These are phyloP conservation scores for Gorilla gorilla DNA, from an alignment of 2,113 vertebrate species.

Conservation along the genomic window DNA sequence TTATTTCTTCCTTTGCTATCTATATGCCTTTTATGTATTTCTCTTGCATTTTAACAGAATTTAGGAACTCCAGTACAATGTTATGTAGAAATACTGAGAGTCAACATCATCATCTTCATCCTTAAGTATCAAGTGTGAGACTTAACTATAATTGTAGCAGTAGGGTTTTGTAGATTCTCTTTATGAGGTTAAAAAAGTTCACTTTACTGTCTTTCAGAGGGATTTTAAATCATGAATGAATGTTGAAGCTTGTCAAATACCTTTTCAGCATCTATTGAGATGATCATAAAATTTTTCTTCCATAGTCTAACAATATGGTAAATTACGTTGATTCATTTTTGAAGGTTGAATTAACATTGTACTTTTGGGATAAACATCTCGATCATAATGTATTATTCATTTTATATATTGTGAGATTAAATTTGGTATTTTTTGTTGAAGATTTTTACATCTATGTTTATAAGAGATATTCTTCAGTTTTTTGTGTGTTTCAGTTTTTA, in stretches of 20 bases:
- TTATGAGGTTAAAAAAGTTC: not conserved
- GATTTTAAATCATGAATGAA: not conserved
- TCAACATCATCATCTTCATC: not conserved
- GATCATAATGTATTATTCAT: not conserved
- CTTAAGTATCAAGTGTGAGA: not conserved
- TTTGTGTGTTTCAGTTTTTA: not conserved
- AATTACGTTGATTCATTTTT: not conserved
- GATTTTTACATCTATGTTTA: not conserved
- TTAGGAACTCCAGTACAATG: not conserved
- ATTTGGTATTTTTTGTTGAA: not conserved
- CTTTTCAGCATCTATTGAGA: not conserved
- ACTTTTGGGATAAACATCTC: not conserved
- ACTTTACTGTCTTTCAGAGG: not conserved
- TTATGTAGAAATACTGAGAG: not conserved
- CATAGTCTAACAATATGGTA: not conserved
- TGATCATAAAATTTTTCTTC: not conserved
- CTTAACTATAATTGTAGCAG: not conserved
- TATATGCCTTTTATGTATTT: not conserved
- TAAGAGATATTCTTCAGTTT: not conserved
- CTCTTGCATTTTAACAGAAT: not conserved
- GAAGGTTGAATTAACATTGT: not conserved
- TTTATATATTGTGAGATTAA: not conserved
- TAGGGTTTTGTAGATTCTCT: not conserved
- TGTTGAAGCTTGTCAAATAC: not conserved
- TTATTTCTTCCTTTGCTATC: not conserved